These are phyloP conservation scores for Geotrupes spiniger DNA, from an alignment of 2,888 invertebrate species.

Conservation along the genomic window DNA sequence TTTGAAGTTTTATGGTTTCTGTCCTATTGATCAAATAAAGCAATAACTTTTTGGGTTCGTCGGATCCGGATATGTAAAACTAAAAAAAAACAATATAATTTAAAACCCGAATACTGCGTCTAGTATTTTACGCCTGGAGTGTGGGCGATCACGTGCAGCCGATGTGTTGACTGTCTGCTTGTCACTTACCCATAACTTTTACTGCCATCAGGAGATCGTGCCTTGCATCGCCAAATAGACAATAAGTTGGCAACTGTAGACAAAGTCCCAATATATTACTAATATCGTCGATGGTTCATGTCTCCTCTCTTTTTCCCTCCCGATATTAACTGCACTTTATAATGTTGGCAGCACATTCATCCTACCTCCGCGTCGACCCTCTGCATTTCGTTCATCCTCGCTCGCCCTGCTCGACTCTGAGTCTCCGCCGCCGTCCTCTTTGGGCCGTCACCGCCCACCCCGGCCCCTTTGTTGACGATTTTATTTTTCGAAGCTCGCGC, in stretches of 20 bases:
- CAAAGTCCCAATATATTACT: slow-evolving; percentile 35
- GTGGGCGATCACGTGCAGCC: slow-evolving; percentile 34
- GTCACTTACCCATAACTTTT: slow-evolving; percentile 42
- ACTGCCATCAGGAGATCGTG: slow-evolving; percentile 33
- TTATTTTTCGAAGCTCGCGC: slow-evolving; percentile 14
- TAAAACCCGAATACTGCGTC: no score
- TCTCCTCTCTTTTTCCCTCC: slow-evolving; percentile 15
- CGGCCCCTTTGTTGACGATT: no score
- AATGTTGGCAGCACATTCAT: slow-evolving; percentile 13
- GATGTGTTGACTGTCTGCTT: slow-evolving; percentile 41
- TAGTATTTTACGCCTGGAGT: no score
- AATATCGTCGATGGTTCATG: slow-evolving; percentile 33
- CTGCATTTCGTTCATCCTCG: no score
- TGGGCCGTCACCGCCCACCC: no score
- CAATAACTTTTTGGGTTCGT: no score
- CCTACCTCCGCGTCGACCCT: not conserved
- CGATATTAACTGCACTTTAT: slow-evolving; percentile 24
- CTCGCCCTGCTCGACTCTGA: no score
- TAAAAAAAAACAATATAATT: no score
- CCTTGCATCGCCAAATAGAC: slow-evolving; percentile 39
- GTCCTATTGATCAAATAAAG: no score
- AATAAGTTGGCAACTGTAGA: slow-evolving; percentile 36
- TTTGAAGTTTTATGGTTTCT: no score
- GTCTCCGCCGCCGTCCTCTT: no score
- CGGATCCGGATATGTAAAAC: no score